phyloP scores from a whole-genome alignment of 2,888 invertebrate species.

The Ecdyonurus torrentis region DNA sequence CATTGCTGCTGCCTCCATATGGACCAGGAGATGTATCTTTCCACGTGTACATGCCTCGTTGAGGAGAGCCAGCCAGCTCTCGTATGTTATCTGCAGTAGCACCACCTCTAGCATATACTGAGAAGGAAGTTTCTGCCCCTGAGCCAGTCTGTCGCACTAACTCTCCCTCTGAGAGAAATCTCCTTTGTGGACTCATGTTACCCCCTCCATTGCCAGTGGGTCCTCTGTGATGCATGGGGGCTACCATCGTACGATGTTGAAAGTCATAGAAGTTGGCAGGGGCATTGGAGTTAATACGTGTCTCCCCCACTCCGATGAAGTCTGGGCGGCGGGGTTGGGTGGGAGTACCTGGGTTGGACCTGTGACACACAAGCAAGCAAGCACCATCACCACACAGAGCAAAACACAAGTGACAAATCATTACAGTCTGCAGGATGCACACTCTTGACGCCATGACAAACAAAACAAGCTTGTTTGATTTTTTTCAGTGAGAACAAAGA shows the following conservation, averaged over 20 bases:
- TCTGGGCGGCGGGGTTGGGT: conserved; percentile 77
- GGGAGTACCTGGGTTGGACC: conserved; percentile 85
- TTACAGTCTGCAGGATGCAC: too few species aligned
- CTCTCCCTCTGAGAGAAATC: conserved; percentile 70
- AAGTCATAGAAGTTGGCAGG: conserved; percentile 26
- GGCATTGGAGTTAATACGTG: conserved; percentile 17
- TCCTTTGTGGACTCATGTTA: conserved; percentile 44
- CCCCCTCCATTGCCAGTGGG: conserved; percentile 23
- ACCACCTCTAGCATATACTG: conserved; percentile 45
- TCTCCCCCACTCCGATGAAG: conserved; percentile 53
- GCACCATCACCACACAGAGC: not conserved
- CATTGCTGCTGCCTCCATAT: conserved; percentile 18
- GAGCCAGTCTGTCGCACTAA: conserved; percentile 40
- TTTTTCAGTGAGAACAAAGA: too few species aligned
- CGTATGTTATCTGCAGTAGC: conserved; percentile 66
- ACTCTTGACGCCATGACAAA: too few species aligned
- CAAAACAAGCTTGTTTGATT: too few species aligned
- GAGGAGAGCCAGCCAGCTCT: conserved; percentile 75
- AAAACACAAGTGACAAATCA: too few species aligned
- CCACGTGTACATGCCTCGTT: conserved; percentile 65
- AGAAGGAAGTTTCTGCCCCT: conserved; percentile 27
- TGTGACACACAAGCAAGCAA: conserved; percentile 24
- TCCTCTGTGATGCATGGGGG: conserved; percentile 7
- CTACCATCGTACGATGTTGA: conserved; percentile 23
- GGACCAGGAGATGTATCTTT: conserved; percentile 57